A percentile compares a stretch with the other conserved stretches of the same genome.
These are phyloP conservation scores for Rhagoletis pomonella DNA, from an alignment of 1,140 invertebrate genomes.

Conservation along the genomic window DNA sequence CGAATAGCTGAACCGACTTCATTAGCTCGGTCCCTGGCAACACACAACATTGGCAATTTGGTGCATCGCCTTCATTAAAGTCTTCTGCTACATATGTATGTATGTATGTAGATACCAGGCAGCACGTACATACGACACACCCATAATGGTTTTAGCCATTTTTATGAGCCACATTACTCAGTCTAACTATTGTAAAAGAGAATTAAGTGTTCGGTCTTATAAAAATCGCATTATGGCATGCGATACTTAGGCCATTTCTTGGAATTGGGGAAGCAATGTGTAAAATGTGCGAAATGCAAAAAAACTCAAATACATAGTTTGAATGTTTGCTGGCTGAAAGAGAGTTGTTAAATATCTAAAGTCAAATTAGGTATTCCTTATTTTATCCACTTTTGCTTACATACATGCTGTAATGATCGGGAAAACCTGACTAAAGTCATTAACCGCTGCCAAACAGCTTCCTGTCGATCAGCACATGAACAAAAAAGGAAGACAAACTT, in stretches of 20 bases:
- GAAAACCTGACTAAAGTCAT: constrained; percentile 33
- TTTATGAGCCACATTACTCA: constrained; percentile 39
- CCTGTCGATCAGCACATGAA: not conserved
- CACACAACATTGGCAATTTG: not conserved
- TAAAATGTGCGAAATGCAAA: not conserved
- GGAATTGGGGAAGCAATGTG: not conserved
- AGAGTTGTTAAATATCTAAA: constrained; percentile 34
- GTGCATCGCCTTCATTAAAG: constrained; percentile 18
- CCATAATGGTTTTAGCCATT: constrained; percentile 32
- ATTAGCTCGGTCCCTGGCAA: not conserved
- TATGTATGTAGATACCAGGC: not conserved
- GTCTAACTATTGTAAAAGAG: constrained; percentile 25
- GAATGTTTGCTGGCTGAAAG: not conserved
- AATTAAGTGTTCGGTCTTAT: constrained; percentile 28
- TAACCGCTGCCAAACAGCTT: constrained; percentile 37
- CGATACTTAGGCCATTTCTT: constrained; percentile 32
- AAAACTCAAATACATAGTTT: not conserved
- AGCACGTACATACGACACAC: not conserved
- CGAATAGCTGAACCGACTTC: constrained; percentile 25
- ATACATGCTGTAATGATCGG: constrained; percentile 12
- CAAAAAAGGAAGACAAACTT: not conserved
- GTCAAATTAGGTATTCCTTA: not conserved
- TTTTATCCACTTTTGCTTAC: not conserved
- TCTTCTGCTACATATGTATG: too few relatives aligned
- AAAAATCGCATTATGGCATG: constrained; percentile 52